A percentile compares a stretch with the other conserved stretches of the same genome.
These are phyloP conservation scores for Microcebus jonahi DNA, from an alignment of 2,113 vertebrate species.

Conservation along the genomic window DNA sequence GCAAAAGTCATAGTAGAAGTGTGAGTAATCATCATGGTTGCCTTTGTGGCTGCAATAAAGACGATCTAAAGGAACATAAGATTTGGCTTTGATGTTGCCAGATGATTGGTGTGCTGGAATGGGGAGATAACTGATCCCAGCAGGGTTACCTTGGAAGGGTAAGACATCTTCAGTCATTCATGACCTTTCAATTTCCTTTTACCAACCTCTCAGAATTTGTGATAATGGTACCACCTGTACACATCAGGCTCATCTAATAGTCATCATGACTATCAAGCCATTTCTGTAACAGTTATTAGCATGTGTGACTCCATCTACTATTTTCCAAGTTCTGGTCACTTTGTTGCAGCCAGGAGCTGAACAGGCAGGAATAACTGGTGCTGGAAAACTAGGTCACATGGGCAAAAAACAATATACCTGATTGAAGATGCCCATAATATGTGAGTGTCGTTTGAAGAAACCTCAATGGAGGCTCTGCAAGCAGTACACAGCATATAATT, in stretches of 20 bases:
- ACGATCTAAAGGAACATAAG: constrained; percentile 94
- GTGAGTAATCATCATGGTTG: constrained; percentile 91
- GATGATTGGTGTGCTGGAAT: constrained; percentile 89
- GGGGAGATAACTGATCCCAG: constrained; percentile 95
- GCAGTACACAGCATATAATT: no score
- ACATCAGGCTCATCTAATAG: constrained; percentile 97
- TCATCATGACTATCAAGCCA: constrained; percentile 94
- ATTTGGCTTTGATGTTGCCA: constrained; percentile 90
- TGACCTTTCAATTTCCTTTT: constrained; percentile 96
- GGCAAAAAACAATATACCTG: constrained; percentile 97
- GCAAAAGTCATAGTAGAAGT: constrained; percentile 86
- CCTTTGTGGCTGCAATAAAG: constrained; percentile 92
- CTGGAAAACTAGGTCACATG: constrained; percentile 89
- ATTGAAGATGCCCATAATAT: background rate
- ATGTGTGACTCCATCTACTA: constrained; percentile 91
- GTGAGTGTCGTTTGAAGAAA: no score
- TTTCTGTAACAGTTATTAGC: constrained; percentile 92
- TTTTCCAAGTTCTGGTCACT: constrained; percentile 97
- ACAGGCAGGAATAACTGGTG: constrained; percentile 89
- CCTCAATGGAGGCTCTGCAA: no score
- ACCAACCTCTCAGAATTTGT: constrained; percentile 95
- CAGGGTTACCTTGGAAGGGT: constrained; percentile 94
- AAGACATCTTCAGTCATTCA: constrained; percentile 96
- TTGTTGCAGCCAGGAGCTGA: constrained; percentile 92
- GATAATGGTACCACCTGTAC: constrained; percentile 94